These are phyloP conservation scores for Lacerta bilineata DNA, from an alignment of 2,797 vertebrate genomes.

Conservation along the genomic window DNA sequence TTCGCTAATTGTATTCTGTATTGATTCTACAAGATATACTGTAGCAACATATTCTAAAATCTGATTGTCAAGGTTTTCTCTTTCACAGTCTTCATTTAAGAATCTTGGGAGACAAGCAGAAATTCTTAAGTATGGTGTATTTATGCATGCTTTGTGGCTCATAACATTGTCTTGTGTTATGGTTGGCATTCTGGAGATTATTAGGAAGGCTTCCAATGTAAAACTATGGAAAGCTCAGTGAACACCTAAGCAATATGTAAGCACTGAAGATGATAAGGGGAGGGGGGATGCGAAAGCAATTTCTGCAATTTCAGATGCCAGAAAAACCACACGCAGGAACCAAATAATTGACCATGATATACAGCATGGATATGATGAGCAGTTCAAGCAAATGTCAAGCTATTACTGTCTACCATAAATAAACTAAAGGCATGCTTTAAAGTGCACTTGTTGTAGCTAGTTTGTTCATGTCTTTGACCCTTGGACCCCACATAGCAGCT, in stretches of 20 bases:
- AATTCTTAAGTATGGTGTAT: not conserved
- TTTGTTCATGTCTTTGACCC: conserved; percentile 5
- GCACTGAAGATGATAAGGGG: not conserved
- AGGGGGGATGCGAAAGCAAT: not conserved
- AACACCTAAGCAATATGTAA: not conserved
- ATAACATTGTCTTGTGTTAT: not conserved
- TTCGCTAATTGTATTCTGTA: not conserved
- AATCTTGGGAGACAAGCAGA: not conserved
- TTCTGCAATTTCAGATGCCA: not conserved
- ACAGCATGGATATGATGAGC: not conserved
- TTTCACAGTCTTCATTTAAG: not conserved
- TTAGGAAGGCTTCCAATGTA: not conserved
- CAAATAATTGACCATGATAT: not conserved
- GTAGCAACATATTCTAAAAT: not conserved
- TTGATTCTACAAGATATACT: not conserved
- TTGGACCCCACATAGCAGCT: not conserved
- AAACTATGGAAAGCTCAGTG: not conserved
- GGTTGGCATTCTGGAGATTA: not conserved
- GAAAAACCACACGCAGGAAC: not conserved
- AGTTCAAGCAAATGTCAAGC: not conserved
- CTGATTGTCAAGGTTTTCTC: not conserved
- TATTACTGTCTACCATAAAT: conserved; percentile 4
- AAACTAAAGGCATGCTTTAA: conserved; percentile 5
- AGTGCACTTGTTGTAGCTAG: not conserved
- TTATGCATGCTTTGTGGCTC: not conserved